Percentiles rank a stretch among this genome's conserved stretches.
Evolutionary conservation across 2,797 vertebrate species (phyloP).

Genomic region (Smutsia temminckii): DNA sequence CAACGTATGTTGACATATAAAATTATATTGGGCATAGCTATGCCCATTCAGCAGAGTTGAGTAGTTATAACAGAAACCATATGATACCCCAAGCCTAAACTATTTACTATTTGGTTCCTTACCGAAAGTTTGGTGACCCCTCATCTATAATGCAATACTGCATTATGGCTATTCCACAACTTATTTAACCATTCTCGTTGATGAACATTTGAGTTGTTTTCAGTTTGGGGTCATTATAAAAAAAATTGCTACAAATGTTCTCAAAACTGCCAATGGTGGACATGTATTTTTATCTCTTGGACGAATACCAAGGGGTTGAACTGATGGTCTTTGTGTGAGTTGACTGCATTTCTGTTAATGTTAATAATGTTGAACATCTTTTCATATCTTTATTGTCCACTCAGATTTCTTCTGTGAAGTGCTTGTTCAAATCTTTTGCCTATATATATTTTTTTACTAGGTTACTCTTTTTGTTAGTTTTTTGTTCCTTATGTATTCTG

Average conservation of each 20-base stretch:
- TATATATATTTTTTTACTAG: neutral
- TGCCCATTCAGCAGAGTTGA: neutral
- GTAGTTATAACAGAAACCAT: neutral
- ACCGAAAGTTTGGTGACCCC: neutral
- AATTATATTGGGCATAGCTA: neutral
- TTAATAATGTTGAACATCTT: constrained; percentile 33
- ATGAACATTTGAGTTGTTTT: constrained; percentile 2
- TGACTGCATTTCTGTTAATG: neutral
- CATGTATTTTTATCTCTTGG: neutral
- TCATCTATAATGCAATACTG: neutral
- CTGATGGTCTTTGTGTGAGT: neutral
- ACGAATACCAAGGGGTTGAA: neutral
- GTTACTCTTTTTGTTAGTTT: neutral
- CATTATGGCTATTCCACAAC: neutral
- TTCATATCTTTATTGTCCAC: neutral
- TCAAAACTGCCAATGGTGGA: neutral
- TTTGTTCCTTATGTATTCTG: constrained; percentile 28
- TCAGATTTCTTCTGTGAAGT: constrained; percentile 30
- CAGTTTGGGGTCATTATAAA: neutral
- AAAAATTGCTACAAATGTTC: neutral
- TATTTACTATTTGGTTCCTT: neutral
- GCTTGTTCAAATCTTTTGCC: neutral
- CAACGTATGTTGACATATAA: neutral
- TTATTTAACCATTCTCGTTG: neutral
- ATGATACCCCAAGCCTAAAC: neutral